Evolutionary conservation across 2,797 vertebrate species (phyloP), one percentile per base, ranked within the genome.

Genomic region (Pogoniulus pusillus): DNA sequence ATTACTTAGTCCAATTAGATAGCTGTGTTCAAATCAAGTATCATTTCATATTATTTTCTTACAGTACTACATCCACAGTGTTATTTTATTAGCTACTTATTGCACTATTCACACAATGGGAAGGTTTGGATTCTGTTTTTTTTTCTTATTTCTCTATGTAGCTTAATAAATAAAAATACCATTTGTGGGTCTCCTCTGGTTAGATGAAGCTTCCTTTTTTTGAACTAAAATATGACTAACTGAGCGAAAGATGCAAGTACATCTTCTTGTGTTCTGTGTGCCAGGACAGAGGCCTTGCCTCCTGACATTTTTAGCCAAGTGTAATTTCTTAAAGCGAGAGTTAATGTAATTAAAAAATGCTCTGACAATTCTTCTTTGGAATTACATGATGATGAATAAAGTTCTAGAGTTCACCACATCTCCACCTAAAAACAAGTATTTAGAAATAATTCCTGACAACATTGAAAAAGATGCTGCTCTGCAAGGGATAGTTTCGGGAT

Each of bases 121-220:
- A 9, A 8, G 0, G 0, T 17, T 43, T 23, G 24, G 23, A 49
- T 26, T 3, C 37, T 9, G 29, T 49, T 59, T 47, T 55, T 7
- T n/a, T 71, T 69, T 41, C 11, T 9, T 57, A 10, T 66, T 82
- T 70, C 15, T 14, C 0, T 77, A 54, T 14, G 3, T 32, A 76
- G 11, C 6, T 14, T 43, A 17, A 58, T 64, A 62, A 60, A 17
- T 53, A 47, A 54, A 82, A 79, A 64, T 39, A 69, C 8, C 10
- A 32, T 76, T 73, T 90, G 15, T 49, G 19, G 14, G n/a, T 82
- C 29, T 62, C 14, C 18, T 24, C 17, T 73, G 1, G 0, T 39
- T 74, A 64, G 27, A 10, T 0, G 6, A 87, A n/a, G 18, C 12
- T 24, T n/a, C 0, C 5, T 32, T 78, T 71, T 47, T 84, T 76